These are phyloP conservation scores for Julus scanicus DNA, from an alignment of 2,888 invertebrate genomes.

Conservation along the genomic window DNA sequence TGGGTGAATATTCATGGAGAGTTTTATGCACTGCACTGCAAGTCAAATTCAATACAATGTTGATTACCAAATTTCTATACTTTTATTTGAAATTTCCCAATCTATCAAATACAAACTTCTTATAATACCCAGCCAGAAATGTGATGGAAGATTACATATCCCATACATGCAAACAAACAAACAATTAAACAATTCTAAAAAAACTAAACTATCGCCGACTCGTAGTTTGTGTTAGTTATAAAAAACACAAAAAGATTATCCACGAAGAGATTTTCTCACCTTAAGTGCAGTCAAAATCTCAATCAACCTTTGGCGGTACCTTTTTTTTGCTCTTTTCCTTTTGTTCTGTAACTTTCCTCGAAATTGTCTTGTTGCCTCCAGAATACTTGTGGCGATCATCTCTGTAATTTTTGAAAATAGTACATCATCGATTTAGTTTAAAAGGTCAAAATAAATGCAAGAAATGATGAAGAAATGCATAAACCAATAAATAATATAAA, in stretches of 20 bases:
- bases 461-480: not conserved
- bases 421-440: not conserved
- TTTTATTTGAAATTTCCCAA: too few species aligned
- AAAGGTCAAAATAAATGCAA: not conserved
- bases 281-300: not conserved
- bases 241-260: not conserved
- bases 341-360: slow-evolving; percentile 49
- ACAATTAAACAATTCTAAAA: not conserved
- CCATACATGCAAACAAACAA: not conserved
- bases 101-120: too few species aligned
- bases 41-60: too few species aligned
- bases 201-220: not conserved
- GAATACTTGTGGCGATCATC: slow-evolving; percentile 56
- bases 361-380: slow-evolving; percentile 53
- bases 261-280: not conserved
- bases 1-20: too few species aligned
- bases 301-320: not conserved
- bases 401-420: slow-evolving; percentile 34
- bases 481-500: not conserved
- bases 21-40: too few species aligned
- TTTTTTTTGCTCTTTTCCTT: slow-evolving; percentile 52
- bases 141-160: not conserved
- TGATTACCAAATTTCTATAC: too few species aligned
- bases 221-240: not conserved
- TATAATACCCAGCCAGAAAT: not conserved